Conservation (phyloP, 2,888 invertebrate species). For the Pherbina coryleti region DNA sequence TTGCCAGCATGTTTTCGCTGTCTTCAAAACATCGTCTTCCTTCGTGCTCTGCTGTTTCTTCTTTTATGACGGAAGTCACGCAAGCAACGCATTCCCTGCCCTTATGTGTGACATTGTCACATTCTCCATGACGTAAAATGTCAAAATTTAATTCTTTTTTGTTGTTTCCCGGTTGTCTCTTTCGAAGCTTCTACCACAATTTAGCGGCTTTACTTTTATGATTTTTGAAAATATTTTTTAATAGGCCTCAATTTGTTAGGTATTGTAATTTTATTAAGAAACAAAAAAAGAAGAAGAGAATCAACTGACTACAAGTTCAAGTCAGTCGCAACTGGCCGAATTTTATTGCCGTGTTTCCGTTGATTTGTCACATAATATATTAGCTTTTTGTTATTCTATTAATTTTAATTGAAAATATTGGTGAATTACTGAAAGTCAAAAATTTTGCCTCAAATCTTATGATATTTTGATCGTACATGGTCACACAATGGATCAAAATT, state of each 20-base stretch:
- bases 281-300: no score
- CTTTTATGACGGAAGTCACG: slow-evolving; percentile 24
- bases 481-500: no score
- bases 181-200: neutral
- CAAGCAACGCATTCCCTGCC: neutral
- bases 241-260: neutral
- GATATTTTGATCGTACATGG: no score
- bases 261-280: neutral
- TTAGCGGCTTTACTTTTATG: slow-evolving; percentile 5
- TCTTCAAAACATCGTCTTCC: neutral
- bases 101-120: neutral
- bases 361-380: neutral
- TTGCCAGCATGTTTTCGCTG: slow-evolving; percentile 1
- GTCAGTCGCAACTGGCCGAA: neutral
- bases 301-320: neutral
- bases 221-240: neutral
- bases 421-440: no score
- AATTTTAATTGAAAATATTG: no score
- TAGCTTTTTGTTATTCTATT: no score
- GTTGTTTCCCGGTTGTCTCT: no score
- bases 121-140: neutral
- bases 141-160: neutral
- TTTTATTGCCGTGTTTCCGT: neutral
- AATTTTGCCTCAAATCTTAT: no score
- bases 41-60: neutral